phyloP scores from a whole-genome alignment of 2,797 vertebrate genomes.

The Lutjanus argentimaculatus region DNA sequence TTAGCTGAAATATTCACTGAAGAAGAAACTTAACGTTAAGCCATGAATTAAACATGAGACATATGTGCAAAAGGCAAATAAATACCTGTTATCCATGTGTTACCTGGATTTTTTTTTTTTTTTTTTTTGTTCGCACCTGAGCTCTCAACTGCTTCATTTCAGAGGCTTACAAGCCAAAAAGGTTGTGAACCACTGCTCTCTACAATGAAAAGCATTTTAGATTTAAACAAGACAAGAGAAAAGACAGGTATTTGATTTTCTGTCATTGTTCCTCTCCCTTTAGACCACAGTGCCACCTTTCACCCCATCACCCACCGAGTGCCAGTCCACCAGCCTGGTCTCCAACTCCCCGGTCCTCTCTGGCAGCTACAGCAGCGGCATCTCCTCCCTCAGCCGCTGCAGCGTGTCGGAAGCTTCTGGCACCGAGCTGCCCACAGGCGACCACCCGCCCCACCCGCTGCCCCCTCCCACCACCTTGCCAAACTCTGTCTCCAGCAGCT shows the following conservation, averaged over 20 bases:
- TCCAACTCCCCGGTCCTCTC: constrained; percentile 95
- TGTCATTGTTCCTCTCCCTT: constrained; percentile 7
- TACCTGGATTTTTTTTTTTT: not conserved
- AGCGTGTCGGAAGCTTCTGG: constrained; percentile 96
- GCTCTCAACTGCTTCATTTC: no score
- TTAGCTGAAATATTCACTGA: no score
- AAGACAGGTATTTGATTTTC: not conserved
- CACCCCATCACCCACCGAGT: constrained; percentile 96
- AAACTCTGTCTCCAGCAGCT: constrained; percentile 85
- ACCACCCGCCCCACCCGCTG: constrained; percentile 78
- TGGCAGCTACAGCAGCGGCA: constrained; percentile 98
- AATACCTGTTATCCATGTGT: no score
- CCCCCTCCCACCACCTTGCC: constrained; percentile 75
- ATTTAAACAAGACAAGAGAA: not conserved
- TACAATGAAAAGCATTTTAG: not conserved
- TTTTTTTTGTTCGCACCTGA: not conserved
- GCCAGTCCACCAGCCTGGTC: constrained; percentile 91
- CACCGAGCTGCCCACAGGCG: constrained; percentile 89
- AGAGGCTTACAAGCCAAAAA: no score
- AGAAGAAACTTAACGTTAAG: no score
- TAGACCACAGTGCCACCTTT: constrained; percentile 92
- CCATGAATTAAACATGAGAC: no score
- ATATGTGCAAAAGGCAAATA: no score
- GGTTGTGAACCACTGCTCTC: not conserved
- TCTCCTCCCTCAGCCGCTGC: constrained; percentile 97